These are phyloP conservation scores for Tortricodes alternella DNA, from an alignment of 2,888 invertebrate species.

Conservation along the genomic window DNA sequence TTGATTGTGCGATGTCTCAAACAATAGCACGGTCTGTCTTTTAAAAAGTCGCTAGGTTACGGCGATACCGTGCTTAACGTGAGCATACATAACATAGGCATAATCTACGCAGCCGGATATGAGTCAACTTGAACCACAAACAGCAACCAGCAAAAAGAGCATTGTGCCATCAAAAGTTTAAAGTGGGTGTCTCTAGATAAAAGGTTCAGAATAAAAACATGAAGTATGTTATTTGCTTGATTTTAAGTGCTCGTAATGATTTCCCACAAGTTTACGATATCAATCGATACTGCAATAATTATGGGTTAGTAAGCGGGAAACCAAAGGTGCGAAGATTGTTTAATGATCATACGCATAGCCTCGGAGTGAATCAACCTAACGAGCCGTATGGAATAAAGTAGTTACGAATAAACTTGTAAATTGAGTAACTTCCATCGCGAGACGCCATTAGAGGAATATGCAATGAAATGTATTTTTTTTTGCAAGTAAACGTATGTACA, in stretches of 20 bases:
- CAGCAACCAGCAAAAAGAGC: too few species aligned
- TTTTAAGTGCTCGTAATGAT: background rate
- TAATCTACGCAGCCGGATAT: background rate
- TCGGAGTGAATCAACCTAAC: conserved; percentile 16
- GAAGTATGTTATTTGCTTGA: too few species aligned
- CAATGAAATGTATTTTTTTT: conserved; percentile 1
- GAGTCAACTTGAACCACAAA: background rate
- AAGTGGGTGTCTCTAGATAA: too few species aligned
- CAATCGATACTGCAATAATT: background rate
- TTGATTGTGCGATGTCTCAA: too few species aligned
- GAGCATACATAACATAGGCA: background rate
- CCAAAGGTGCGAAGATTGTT: conserved; percentile 7
- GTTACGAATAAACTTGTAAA: background rate
- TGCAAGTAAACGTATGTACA: background rate
- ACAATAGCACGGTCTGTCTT: background rate
- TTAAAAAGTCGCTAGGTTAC: background rate
- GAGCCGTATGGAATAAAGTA: conserved; percentile 4
- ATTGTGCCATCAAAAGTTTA: background rate
- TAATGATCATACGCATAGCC: background rate
- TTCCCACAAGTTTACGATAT: background rate
- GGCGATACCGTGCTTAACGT: background rate
- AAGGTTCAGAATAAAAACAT: background rate
- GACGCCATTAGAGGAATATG: background rate
- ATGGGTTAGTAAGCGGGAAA: conserved; percentile 8
- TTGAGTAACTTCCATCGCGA: background rate